Conservation (phyloP, 2,113 vertebrate species). For the Odontesthes bonariensis region DNA sequence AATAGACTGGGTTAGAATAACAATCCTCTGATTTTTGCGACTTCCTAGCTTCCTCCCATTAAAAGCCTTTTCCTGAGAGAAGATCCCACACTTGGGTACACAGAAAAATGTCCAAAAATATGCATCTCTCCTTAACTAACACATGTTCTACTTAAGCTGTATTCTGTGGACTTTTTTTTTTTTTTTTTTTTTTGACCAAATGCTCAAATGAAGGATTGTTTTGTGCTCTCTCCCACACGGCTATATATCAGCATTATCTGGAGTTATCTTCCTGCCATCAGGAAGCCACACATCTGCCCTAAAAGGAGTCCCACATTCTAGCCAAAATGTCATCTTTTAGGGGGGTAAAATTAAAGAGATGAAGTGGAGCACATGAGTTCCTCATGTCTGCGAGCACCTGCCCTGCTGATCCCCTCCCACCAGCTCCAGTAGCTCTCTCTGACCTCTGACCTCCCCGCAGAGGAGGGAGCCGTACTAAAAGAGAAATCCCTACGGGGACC, state of each 20-base stretch:
- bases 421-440: constrained; percentile 53
- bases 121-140: constrained; percentile 25
- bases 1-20: constrained; percentile 65
- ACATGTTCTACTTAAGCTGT: constrained; percentile 48
- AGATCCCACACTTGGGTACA: constrained; percentile 53
- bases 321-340: constrained; percentile 39
- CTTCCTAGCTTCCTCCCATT: constrained; percentile 49
- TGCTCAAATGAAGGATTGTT: constrained; percentile 45
- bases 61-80: constrained; percentile 55
- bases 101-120: constrained; percentile 67
- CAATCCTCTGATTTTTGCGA: constrained; percentile 56
- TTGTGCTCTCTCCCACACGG: constrained; percentile 42
- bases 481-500: constrained; percentile 60
- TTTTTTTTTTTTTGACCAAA: no score
- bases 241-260: constrained; percentile 31
- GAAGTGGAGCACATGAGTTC: constrained; percentile 38
- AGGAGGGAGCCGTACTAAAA: constrained; percentile 51
- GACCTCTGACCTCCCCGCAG: constrained; percentile 53
- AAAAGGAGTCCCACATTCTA: constrained; percentile 52
- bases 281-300: constrained; percentile 60
- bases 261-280: constrained; percentile 57
- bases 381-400: constrained; percentile 55
- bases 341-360: constrained; percentile 33
- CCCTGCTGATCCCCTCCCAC: constrained; percentile 41
- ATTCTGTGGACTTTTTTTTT: constrained; percentile 45